Evolutionary conservation across 2,113 vertebrate genomes (phyloP).

Genomic region (Thermophis baileyi): DNA sequence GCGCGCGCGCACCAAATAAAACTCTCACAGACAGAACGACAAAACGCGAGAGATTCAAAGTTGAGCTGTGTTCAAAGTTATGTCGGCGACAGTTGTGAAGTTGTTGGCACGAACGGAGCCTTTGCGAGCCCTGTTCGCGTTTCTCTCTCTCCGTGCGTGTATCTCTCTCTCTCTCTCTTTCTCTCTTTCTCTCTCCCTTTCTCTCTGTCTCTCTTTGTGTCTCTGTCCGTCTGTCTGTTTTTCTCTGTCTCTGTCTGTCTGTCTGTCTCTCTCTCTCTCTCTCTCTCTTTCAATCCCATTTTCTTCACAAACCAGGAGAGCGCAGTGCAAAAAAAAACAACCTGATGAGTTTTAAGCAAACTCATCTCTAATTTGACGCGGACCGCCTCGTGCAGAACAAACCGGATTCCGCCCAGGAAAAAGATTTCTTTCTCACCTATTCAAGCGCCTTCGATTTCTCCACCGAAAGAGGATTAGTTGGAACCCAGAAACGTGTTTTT

Average conservation of each 20-base stretch:
- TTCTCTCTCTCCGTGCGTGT: background rate
- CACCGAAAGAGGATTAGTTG: background rate
- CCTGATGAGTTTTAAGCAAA: background rate
- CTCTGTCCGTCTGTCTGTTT: too few species aligned
- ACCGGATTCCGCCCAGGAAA: background rate
- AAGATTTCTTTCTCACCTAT: background rate
- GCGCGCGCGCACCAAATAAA: background rate
- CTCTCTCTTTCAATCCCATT: background rate
- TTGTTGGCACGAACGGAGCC: background rate
- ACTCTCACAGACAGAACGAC: background rate
- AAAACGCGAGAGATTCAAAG: background rate
- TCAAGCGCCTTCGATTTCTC: background rate
- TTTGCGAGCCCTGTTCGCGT: background rate
- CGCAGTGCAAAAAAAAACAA: background rate
- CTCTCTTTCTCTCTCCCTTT: fast-evolving
- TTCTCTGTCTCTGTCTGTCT: too few species aligned
- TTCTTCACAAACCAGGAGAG: background rate
- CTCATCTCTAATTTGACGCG: background rate
- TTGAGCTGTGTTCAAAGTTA: background rate
- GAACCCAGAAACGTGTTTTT: background rate
- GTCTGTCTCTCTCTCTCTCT: too few species aligned
- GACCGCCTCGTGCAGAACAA: background rate
- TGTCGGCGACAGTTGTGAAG: background rate
- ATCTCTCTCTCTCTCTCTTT: too few species aligned
- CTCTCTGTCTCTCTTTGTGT: too few species aligned